These are phyloP conservation scores for Dipodomys spectabilis DNA, from an alignment of 2,113 vertebrate species.

Conservation along the genomic window DNA sequence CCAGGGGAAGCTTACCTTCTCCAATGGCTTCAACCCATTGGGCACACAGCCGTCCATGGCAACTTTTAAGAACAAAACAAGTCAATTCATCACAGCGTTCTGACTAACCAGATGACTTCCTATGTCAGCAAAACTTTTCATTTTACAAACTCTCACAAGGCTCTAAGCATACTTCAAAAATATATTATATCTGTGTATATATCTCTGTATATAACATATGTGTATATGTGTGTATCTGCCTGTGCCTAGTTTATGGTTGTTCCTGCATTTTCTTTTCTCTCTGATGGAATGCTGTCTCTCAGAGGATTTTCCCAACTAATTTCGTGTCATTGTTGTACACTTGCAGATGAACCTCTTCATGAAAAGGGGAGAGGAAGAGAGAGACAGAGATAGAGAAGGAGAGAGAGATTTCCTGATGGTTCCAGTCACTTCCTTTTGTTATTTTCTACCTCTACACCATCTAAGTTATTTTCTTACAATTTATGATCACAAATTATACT, in stretches of 20 bases:
- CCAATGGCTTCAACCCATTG: not conserved
- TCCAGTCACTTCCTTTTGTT: not conserved
- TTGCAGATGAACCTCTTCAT: no score
- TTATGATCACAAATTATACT: not conserved
- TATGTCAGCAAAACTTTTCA: not conserved
- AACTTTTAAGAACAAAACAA: not conserved
- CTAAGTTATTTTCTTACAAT: not conserved
- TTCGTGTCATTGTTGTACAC: not conserved
- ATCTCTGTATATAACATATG: not conserved
- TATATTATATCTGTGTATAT: no score
- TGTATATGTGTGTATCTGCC: no score
- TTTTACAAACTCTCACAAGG: not conserved
- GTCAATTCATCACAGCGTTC: not conserved
- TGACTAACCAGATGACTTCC: no score
- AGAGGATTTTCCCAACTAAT: fast-evolving
- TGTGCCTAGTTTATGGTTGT: not conserved
- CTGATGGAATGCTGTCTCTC: not conserved
- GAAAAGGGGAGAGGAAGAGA: no score
- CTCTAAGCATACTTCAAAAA: fast-evolving
- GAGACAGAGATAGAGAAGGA: no score
- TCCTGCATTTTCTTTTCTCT: not conserved
- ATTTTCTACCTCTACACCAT: not conserved
- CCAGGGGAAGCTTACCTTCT: not conserved
- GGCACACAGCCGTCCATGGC: fast-evolving
- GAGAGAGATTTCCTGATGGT: no score